phyloP scores from a whole-genome alignment of 92 coral and sea anemone genomes.

The Porites cylindrica region DNA sequence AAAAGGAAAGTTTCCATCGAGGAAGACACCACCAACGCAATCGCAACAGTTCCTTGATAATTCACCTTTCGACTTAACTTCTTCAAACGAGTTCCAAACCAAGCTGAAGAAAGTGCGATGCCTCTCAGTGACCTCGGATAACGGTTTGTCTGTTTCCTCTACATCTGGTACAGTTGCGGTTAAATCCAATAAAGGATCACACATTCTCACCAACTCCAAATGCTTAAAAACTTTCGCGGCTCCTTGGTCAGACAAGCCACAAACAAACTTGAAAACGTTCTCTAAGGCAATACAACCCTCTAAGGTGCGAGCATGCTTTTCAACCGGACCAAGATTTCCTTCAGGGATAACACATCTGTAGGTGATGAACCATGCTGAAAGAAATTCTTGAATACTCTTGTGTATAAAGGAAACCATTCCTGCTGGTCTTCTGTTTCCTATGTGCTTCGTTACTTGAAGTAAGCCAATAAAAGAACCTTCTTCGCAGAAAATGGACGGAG shows the following conservation, averaged over 20 bases:
- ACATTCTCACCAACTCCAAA: not conserved
- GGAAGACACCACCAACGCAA: too few species aligned
- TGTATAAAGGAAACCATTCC: conserved; percentile 29
- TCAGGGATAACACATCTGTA: not conserved
- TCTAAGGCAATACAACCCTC: not conserved
- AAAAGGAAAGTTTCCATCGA: too few species aligned
- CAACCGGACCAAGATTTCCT: not conserved
- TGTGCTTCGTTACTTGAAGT: not conserved
- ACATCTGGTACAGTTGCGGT: too few species aligned
- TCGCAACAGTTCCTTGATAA: too few species aligned
- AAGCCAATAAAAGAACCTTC: conserved; percentile 8
- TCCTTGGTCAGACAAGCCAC: not conserved
- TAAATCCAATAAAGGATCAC: too few species aligned
- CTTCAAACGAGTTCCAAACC: too few species aligned
- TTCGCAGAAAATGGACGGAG: not conserved
- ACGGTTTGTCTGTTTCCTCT: too few species aligned
- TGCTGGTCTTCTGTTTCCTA: not conserved
- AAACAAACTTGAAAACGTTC: not conserved
- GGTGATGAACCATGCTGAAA: conserved; percentile 36
- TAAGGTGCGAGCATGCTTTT: not conserved
- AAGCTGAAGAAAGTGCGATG: too few species aligned
- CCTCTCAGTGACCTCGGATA: too few species aligned
- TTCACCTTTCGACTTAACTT: too few species aligned
- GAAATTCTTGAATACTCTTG: conserved; percentile 36
- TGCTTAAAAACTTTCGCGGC: not conserved